Evolutionary conservation across 2,113 vertebrate genomes (phyloP), one percentile per base, ranked within the genome.

Genomic region (Planiliza haematocheilus): DNA sequence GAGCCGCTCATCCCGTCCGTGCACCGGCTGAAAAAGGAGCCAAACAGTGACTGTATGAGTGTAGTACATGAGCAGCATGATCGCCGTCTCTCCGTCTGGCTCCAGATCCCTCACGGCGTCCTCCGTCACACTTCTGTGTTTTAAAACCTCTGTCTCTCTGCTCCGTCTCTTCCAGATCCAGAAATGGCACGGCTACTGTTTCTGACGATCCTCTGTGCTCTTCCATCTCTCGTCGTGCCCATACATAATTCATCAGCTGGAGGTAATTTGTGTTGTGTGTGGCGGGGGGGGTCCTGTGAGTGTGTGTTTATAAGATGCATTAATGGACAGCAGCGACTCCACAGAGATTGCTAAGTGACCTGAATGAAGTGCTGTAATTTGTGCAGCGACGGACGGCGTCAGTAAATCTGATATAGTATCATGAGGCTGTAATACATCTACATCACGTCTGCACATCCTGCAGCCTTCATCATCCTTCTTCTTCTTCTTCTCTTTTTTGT

Each of bases 171-270:
- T 77, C 57, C 89, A 94, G 93, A 91, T 91, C 87, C 85, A 83
- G 89, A 74, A 75, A 94, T 94, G 93, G 84, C 81, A 14, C 81
- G 56, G 81, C 86, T 89, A 52, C 80, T 92, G 77, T 87, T 91
- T 68, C 79, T 93, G 37, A 70, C 91, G 57, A 72, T 92, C 64
- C 90, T 92, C 84, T 70, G 52, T 64, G 64, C 88, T 83, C 87
- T 93, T 65, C 92, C 93, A 41, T 80, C 88, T 82, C 83, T 91
- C 64, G 90, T 92, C 68, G 89, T 86, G 78, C 87, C 91, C 84
- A 91, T 93, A 82, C 93, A 94, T 91, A 94, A 94, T 92, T 92
- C 90, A 91, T 93, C 94, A 58, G 62, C 90, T 56, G 93, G 82
- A 94, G 94, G 94, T 94, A 93, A 93, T 89, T 71, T 87, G 55